phyloP scores from a whole-genome alignment of 2,113 vertebrate genomes.

The Clupea harengus region DNA sequence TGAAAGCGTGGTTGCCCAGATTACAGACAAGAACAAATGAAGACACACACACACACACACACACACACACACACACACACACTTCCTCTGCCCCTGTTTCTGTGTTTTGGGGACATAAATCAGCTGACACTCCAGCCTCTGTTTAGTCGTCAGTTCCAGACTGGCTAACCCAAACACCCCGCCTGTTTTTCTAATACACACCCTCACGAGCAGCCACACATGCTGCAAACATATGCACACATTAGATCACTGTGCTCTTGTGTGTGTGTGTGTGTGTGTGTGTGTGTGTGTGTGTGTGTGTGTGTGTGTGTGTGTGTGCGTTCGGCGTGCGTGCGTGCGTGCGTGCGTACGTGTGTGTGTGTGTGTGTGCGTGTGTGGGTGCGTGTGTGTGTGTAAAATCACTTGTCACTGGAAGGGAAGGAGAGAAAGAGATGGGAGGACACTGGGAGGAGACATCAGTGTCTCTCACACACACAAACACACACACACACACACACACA shows the following conservation, averaged over 20 bases:
- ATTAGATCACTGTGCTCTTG: background rate
- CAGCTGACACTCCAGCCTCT: background rate
- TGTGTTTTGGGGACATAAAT: background rate
- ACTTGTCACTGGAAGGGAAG: background rate
- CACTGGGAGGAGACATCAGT: constrained; percentile 14
- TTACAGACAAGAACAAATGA: background rate
- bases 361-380: background rate
- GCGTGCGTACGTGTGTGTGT: background rate
- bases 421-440: background rate
- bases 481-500: background rate
- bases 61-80: background rate
- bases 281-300: background rate
- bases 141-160: background rate
- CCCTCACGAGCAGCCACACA: background rate
- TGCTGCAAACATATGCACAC: background rate
- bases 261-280: background rate
- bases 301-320: background rate
- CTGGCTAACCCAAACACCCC: background rate
- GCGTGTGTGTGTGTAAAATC: background rate
- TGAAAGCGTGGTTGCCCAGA: background rate
- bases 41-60: background rate
- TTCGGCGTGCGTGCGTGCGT: background rate
- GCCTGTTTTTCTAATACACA: background rate
- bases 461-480: constrained; percentile 15
- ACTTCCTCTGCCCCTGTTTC: constrained; percentile 4